phyloP scores from a whole-genome alignment of 30 jellyfish, hydroid and myxozoan species.

The Chironex yamaguchii region DNA sequence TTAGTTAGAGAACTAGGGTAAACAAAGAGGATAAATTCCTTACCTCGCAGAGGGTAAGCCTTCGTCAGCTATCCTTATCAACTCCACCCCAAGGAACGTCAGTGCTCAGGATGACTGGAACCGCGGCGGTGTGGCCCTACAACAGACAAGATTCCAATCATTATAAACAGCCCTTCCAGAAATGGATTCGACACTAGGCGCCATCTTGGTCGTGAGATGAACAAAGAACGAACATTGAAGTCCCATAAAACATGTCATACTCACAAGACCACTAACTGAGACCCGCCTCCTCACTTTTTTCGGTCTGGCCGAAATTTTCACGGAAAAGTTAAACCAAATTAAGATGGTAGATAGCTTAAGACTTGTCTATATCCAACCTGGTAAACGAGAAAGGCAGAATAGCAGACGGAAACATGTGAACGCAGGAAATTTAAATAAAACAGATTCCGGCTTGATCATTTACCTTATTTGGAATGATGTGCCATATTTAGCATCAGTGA shows the following conservation, averaged over 20 bases:
- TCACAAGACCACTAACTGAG: conserved; percentile 79
- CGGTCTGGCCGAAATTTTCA: conserved; percentile 81
- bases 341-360: too few relatives aligned
- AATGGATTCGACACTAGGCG: not conserved
- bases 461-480: too few relatives aligned
- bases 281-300: conserved; percentile 79
- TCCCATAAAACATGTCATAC: conserved; percentile 5
- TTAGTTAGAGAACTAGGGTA: too few relatives aligned
- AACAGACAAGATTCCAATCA: not conserved
- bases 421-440: too few relatives aligned
- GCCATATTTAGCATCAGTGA: too few relatives aligned
- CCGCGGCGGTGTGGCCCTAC: conserved; percentile 83
- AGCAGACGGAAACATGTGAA: too few relatives aligned
- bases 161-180: not conserved
- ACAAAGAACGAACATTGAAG: not conserved
- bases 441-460: too few relatives aligned
- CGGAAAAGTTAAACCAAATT: too few relatives aligned
- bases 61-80: conserved; percentile 82
- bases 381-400: too few relatives aligned
- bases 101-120: conserved; percentile 64
- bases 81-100: conserved; percentile 81
- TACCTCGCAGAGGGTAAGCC: conserved; percentile 73
- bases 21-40: too few relatives aligned
- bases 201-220: not conserved
- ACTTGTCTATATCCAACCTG: too few relatives aligned